phyloP scores from a whole-genome alignment of 1,140 invertebrate species.

The Drosophila busckii region DNA sequence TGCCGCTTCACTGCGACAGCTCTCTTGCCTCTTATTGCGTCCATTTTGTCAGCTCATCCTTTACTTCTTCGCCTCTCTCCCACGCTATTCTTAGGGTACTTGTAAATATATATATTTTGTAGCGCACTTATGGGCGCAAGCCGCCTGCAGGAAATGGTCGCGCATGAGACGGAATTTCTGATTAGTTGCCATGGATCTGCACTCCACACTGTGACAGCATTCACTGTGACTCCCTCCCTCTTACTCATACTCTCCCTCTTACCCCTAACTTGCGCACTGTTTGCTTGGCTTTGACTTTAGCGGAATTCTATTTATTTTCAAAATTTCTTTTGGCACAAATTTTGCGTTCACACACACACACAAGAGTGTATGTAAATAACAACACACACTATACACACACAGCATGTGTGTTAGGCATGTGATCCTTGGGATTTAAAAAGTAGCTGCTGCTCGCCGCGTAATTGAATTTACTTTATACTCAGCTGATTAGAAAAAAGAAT shows the following conservation, averaged over 20 bases:
- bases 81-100: conserved; percentile 3
- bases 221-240: neutral
- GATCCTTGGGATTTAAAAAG: conserved; percentile 69
- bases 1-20: conserved; percentile 1
- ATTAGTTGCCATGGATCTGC: conserved; percentile 67
- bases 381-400: conserved; percentile 19
- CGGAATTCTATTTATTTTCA: conserved; percentile 75
- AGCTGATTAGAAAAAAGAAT: conserved; percentile 61
- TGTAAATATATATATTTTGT: conserved; percentile 26
- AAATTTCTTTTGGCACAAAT: conserved; percentile 62
- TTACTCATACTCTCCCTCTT: conserved; percentile 4
- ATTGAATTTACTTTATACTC: conserved; percentile 77
- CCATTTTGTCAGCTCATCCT: neutral
- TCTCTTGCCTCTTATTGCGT: conserved; percentile 2
- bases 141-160: conserved; percentile 44
- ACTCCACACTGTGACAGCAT: conserved; percentile 1
- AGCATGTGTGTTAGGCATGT: conserved; percentile 39
- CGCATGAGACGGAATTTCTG: conserved; percentile 75
- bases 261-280: conserved; percentile 9
- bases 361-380: conserved; percentile 34
- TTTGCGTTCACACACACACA: conserved; percentile 29
- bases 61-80: neutral
- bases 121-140: conserved; percentile 30
- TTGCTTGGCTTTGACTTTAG: conserved; percentile 69
- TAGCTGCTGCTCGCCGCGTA: conserved; percentile 62